Evolutionary conservation across 1,140 invertebrate genomes (phyloP), one percentile per base, ranked within the genome.

Genomic region (Drosophila carrolli): DNA sequence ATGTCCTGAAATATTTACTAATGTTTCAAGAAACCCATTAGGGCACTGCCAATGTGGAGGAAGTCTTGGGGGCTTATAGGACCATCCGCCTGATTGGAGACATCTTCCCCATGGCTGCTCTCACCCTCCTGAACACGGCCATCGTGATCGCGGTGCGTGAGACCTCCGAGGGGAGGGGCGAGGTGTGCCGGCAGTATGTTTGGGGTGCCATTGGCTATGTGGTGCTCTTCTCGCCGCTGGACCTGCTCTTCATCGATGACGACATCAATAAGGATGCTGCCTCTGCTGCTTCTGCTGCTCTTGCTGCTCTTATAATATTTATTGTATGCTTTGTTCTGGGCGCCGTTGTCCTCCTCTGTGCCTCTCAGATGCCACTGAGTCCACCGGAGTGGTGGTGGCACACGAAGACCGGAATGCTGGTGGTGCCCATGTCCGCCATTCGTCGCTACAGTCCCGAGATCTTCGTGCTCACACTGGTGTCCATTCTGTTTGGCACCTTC

Each of bases 301-400:
- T 75, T 10, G 61, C 63, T 2, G 88, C 80, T 0, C 8, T 97
- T 19, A 94, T 95, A 29, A 93, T 95, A 2, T 81, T 96, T 0
- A 94, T 97, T 46, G 93, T 96, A 0, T 73, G 96, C 13, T 93
- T 94, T 44, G 44, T 90, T 0, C 10, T 92, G 10, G 91, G 70
- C 27, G 91, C 91, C 16, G 4, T 91, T 8, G 81, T 92, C 0
- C 53, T 92, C n/a, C 60, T 92, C 1, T 72, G 48, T 32, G 83
- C 91, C 55, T 51, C 57, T 0, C 93, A 94, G 44, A 96, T 96
- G 95, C 96, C 96, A 1, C 91, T 96, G 5, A 95, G 95, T 78
- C 95, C 96, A 5, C 96, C 96, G 4, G 96, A 96, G 88, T 96
- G 96, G 95, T 96, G 96, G 95, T 96, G 96, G 95, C 96, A 96